Conservation (phyloP, 2,797 vertebrate species). For the Neopelma chrysocephalum region DNA sequence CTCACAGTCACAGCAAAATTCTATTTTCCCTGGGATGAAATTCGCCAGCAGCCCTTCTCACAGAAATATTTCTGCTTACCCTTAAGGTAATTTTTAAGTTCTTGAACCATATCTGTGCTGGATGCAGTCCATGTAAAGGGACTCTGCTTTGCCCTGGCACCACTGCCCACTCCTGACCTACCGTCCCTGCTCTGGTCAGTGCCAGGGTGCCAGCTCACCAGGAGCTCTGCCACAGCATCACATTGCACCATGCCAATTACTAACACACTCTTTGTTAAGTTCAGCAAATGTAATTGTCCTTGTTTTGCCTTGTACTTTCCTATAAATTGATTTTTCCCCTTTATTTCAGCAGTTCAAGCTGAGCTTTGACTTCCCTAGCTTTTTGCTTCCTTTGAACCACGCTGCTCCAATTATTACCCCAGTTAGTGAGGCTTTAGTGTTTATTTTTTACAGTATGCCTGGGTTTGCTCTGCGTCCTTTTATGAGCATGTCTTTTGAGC, state of each 20-base stretch:
- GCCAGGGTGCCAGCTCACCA: too few relatives aligned
- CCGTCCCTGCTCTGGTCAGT: fast-evolving
- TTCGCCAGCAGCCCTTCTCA: neutral
- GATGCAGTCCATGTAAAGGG: neutral
- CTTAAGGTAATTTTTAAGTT: neutral
- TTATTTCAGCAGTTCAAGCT: neutral
- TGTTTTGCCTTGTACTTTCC: neutral
- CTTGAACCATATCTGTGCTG: fast-evolving
- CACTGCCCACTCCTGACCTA: neutral
- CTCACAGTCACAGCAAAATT: neutral
- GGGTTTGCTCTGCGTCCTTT: neutral
- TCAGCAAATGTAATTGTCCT: neutral
- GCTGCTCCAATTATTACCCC: neutral
- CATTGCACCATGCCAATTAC: fast-evolving
- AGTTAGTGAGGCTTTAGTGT: neutral
- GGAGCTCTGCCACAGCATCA: neutral
- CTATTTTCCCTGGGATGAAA: neutral
- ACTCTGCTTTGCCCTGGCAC: neutral
- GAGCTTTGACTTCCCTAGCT: neutral
- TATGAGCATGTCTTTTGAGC: neutral
- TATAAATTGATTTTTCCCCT: neutral
- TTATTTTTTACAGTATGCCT: neutral
- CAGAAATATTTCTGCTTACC: neutral
- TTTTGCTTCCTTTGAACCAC: neutral
- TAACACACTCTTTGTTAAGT: neutral